These are phyloP conservation scores for Zhuqinia jingwanae DNA, from an alignment of 2,888 invertebrate species.

Conservation along the genomic window DNA sequence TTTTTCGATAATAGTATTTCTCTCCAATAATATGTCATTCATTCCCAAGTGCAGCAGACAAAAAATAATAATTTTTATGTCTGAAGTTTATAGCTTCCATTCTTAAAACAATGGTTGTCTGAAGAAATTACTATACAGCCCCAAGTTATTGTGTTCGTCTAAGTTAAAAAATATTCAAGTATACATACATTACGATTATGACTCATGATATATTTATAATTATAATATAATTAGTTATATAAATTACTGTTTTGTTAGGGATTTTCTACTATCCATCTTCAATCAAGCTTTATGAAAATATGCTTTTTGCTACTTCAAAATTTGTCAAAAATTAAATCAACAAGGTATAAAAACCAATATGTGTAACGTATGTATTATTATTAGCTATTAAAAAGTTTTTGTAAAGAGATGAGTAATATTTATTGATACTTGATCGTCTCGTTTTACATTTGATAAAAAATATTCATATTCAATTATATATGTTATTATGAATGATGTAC, in stretches of 20 bases:
- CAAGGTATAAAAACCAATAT: neutral
- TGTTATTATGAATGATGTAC: no score
- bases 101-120: neutral
- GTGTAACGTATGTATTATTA: no score
- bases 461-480: no score
- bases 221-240: neutral
- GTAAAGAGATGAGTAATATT: no score
- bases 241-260: constrained; percentile 4
- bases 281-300: neutral
- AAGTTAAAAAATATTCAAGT: no score
- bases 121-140: neutral
- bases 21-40: neutral
- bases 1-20: no score
- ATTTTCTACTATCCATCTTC: constrained; percentile 18
- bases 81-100: neutral
- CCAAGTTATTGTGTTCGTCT: constrained; percentile 34
- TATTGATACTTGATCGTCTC: no score
- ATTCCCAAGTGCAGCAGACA: neutral
- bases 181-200: neutral
- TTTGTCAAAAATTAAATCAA: neutral
- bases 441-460: no score
- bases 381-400: no score
- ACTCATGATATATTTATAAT: neutral
- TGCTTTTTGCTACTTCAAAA: neutral
- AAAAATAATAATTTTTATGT: neutral